phyloP scores from a whole-genome alignment of 2,113 vertebrate species.

The Neopipo cinnamomea region DNA sequence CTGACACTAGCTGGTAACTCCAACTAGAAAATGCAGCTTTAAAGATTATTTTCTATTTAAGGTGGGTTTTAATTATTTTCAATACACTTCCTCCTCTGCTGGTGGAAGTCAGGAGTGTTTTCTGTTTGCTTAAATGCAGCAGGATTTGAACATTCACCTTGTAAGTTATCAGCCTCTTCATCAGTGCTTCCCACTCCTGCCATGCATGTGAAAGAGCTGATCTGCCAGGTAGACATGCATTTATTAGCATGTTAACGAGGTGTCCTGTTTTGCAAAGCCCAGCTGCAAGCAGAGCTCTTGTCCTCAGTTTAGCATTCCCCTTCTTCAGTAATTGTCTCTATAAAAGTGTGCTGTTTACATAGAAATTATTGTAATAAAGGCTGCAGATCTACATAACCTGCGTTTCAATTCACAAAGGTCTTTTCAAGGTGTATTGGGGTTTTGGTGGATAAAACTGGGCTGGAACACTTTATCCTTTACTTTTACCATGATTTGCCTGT shows the following conservation, averaged over 20 bases:
- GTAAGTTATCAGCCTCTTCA: not conserved
- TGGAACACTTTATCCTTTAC: not conserved
- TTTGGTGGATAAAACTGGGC: not conserved
- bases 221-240: not conserved
- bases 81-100: not conserved
- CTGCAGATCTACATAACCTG: not conserved
- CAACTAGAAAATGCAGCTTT: not conserved
- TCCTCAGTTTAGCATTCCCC: not conserved
- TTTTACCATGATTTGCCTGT: not conserved
- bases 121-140: not conserved
- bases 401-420: not conserved
- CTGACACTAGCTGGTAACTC: not conserved
- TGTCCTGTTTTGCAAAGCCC: not conserved
- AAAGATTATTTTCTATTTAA: not conserved
- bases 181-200: not conserved
- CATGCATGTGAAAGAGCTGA: not conserved
- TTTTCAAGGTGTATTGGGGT: not conserved
- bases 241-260: constrained; percentile 39
- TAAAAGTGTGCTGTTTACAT: not conserved
- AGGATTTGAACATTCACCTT: not conserved
- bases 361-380: not conserved
- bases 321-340: not conserved
- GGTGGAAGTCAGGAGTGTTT: not conserved
- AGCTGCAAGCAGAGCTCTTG: not conserved
- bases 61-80: not conserved